Conservation (phyloP, 1,140 invertebrate species). For the Uloborus diversus region DNA sequence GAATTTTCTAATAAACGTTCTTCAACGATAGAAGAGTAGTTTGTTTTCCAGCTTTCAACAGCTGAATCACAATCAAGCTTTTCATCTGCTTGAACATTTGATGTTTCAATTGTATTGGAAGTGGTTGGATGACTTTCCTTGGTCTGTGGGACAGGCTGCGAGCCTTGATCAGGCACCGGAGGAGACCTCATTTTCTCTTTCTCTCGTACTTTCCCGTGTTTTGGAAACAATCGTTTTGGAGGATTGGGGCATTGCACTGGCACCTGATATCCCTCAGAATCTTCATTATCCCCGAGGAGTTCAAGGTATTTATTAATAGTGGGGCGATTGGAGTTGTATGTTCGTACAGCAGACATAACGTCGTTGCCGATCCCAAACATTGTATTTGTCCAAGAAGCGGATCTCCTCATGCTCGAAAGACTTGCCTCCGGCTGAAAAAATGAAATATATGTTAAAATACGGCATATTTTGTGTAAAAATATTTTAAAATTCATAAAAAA, state of each 20-base stretch:
- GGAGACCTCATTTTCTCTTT: not conserved
- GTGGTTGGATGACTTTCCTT: not conserved
- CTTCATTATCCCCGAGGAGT: constrained; percentile 44
- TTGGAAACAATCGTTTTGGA: not conserved
- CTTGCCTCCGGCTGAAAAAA: constrained; percentile 31
- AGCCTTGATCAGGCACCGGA: not conserved
- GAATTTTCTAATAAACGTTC: not conserved
- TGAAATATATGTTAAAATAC: not conserved
- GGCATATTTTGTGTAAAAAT: too few species aligned
- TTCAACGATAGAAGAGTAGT: not conserved
- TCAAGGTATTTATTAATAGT: constrained; percentile 40
- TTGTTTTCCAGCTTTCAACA: not conserved
- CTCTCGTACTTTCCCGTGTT: not conserved
- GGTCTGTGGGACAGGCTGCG: not conserved
- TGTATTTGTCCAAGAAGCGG: constrained; percentile 10
- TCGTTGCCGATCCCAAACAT: not conserved
- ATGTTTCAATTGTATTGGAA: not conserved
- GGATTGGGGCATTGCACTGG: not conserved
- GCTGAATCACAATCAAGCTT: not conserved
- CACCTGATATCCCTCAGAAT: constrained; percentile 44
- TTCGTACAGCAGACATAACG: not conserved
- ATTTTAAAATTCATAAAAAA: too few species aligned
- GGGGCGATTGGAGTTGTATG: too few species aligned
- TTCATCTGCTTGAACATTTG: not conserved
- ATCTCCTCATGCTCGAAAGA: constrained; percentile 11